Evolutionary conservation across 2,888 invertebrate genomes (phyloP).

Genomic region (Andricus curvator): DNA sequence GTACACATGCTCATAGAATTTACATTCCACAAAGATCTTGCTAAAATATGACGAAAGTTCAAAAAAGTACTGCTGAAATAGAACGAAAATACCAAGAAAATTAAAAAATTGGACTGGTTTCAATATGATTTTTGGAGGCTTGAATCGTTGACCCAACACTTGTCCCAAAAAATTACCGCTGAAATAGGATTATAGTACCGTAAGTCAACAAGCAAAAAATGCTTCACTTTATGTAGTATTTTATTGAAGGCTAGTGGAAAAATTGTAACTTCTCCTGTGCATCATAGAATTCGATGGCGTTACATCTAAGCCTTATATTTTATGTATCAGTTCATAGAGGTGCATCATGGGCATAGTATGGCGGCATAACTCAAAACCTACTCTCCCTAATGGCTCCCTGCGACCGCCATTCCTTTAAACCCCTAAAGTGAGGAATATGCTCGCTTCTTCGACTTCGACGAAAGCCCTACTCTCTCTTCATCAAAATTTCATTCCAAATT

Average conservation of each 20-base stretch:
- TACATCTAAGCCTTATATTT: neutral
- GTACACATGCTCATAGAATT: too few species aligned
- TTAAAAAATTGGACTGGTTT: too few species aligned
- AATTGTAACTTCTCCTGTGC: neutral
- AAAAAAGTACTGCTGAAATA: too few species aligned
- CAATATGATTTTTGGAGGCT: too few species aligned
- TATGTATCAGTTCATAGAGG: constrained; percentile 29
- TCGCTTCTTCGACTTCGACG: constrained; percentile 11
- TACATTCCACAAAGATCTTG: too few species aligned
- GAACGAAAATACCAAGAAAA: too few species aligned
- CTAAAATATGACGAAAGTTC: too few species aligned
- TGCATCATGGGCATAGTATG: neutral
- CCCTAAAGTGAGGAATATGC: constrained; percentile 16
- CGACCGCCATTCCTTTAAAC: constrained; percentile 29
- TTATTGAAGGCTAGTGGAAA: neutral
- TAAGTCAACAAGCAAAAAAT: too few species aligned
- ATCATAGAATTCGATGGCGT: neutral
- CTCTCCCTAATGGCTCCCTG: constrained; percentile 73
- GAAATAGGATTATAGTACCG: too few species aligned
- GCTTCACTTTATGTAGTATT: neutral
- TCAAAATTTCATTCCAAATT: constrained; percentile 71
- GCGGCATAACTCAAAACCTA: constrained; percentile 76
- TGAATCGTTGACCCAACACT: too few species aligned
- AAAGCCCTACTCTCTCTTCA: constrained; percentile 50
- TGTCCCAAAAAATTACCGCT: too few species aligned